Base-by-base conservation (phyloP, 2,113 vertebrate genomes). In the Epinephelus moara region DNA sequence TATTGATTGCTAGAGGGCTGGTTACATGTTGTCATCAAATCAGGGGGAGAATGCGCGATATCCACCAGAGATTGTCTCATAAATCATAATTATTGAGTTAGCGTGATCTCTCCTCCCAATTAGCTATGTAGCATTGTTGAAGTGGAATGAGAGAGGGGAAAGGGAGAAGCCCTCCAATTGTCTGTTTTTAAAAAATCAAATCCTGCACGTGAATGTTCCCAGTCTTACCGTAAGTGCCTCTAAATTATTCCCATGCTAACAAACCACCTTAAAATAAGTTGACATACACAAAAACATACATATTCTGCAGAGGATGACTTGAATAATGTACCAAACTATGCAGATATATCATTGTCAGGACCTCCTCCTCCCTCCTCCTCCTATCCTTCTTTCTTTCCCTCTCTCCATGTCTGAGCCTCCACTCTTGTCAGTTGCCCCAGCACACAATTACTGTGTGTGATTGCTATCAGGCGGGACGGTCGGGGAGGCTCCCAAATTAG, bases 371-470 rank as follows among this genome's bases (percentile, higher is more conserved):
- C 84, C 70, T 71, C 45, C 63, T 75, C 81, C 79, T 85, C 77
- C 60, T 70, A 53, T 85, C 72, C 77, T 81, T 87, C 91, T 57
- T 92, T 94, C 94, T 95, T 96, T 95, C 96, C 95, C 94, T 94
- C 76, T 84, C 87, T 85, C 72, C 85, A 45, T 80, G 91, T 92
- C 93, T 88, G 79, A 71, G 87, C 90, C 85, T 92, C 87, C 78
- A 93, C 96, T 97, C 97, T 90, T 97, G 96, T 96, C 96, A 96
- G 95, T 93, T 92, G 93, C 94, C 96, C 96, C 96, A 95, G 96
- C 96, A 97, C 97, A 98, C 98, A 99, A 99, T 99, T 99, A 98
- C 97, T 97, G 97, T 96, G 95, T 97, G 97, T 99, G 97, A 98
- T 98, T 98, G 97, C 97, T 97, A 97, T 97, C 97, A 98, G 97